A percentile compares a stretch with the other conserved stretches of the same genome.
These are phyloP conservation scores for Dinocampus coccinellae DNA, from an alignment of 2,888 invertebrate genomes.

Conservation along the genomic window DNA sequence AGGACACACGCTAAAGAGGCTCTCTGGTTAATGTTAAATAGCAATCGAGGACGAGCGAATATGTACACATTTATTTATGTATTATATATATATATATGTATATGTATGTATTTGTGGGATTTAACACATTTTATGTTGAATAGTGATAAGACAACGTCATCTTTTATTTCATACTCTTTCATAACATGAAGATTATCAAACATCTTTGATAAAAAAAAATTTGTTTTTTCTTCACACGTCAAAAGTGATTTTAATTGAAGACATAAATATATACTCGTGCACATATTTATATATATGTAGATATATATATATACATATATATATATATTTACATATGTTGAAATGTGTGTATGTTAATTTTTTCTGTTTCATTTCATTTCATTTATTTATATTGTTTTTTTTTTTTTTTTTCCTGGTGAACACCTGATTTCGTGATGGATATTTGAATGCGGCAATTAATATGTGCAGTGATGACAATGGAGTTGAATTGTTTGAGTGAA, in stretches of 20 bases:
- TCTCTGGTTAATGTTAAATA: slow-evolving; percentile 25
- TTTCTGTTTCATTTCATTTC: not conserved
- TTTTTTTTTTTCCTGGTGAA: slow-evolving; percentile 4
- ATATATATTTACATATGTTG: not conserved
- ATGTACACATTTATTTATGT: not conserved
- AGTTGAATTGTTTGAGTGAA: slow-evolving; percentile 45
- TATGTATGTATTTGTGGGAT: not conserved
- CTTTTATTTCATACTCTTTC: not conserved
- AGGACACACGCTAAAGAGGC: slow-evolving; percentile 55
- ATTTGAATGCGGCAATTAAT: slow-evolving; percentile 7
- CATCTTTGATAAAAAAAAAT: not conserved
- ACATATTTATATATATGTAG: not conserved
- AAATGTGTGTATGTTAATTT: not conserved
- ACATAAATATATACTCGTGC: not conserved
- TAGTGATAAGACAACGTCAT: slow-evolving; percentile 2
- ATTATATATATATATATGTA: not conserved
- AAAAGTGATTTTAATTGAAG: slow-evolving; percentile 6
- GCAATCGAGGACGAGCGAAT: slow-evolving; percentile 25
- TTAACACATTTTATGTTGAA: not conserved
- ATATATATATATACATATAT: not conserved
- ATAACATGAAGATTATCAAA: not conserved
- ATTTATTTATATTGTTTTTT: not conserved
- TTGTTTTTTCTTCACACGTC: not conserved
- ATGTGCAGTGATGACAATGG: slow-evolving; percentile 35
- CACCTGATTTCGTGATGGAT: slow-evolving; percentile 17